Base-by-base conservation (phyloP, 2,888 invertebrate species). In the Perdita meconis region DNA sequence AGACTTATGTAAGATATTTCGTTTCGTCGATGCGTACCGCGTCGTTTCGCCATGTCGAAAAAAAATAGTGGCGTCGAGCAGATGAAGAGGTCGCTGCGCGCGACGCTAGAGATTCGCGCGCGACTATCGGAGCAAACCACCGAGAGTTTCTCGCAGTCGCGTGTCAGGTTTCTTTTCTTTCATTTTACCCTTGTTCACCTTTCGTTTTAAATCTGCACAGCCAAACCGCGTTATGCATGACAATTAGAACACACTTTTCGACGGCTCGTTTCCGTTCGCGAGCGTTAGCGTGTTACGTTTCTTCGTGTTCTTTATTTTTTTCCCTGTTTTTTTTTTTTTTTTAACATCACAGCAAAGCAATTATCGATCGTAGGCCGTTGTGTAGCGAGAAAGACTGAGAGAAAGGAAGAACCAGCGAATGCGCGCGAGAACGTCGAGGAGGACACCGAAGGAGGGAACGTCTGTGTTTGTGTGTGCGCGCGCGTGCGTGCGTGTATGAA, bases 341-440 rank as follows among this genome's bases (percentile, higher is more conserved):
- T 61, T 89, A 81, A 88, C 89, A 89, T 89, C 87, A 88, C 89
- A 85, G 79, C 85, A 82, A 85, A 87, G 84, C 84, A 83, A 87
- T 86, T 75, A 81, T 83, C 86, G 47, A 87, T 87, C 77, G 83
- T 86, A 87, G 85, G 84, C n/a, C 80, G 81, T 85, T 84, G 81
- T 79, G 81, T 82, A 87, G 80, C 53, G 55, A 72, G 55, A 56
- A 68, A 78, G 81, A 50, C 50, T 66, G 69, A 63, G 63, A 73
- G 30, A 61, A 26, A 40, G 59, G 60, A 44, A 34, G 16, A 74
- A 67, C 50, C 60, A 50, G 30, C 8, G 56, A 59, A 26, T 34
- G 63, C 34, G 57, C 47, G 72, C 60, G 51, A 47, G 64, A 70
- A 40, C 19, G 59, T 19, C 38, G 2, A 24, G 34, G 60, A 67